Conservation (phyloP, 2,113 vertebrate species). For the Xyrauchen texanus region DNA sequence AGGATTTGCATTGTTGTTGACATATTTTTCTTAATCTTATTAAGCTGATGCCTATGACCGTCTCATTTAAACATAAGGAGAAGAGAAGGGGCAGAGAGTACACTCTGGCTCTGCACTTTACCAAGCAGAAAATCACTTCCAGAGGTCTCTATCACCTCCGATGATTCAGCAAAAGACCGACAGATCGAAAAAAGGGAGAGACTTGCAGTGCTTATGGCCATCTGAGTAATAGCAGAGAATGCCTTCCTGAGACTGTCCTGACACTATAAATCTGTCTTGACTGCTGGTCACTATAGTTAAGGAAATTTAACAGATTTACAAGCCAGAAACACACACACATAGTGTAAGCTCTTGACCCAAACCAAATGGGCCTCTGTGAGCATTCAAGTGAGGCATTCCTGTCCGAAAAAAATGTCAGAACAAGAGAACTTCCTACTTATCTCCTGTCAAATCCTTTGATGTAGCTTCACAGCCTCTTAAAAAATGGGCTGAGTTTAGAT, state of each 20-base stretch:
- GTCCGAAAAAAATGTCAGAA: not conserved
- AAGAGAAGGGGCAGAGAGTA: constrained; percentile 22
- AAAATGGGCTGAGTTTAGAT: not conserved
- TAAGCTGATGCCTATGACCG: constrained; percentile 21
- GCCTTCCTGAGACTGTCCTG: not conserved
- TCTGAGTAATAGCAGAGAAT: constrained; percentile 15
- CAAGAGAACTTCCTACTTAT: not conserved
- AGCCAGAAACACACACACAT: constrained; percentile 23
- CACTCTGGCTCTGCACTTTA: constrained; percentile 32
- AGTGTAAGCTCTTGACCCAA: constrained; percentile 13
- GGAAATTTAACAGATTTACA: constrained; percentile 22
- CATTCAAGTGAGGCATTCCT: constrained; percentile 9
- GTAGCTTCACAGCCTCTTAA: constrained; percentile 33
- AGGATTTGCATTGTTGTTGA: constrained; percentile 56
- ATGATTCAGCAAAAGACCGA: constrained; percentile 34
- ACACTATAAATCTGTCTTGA: constrained; percentile 17
- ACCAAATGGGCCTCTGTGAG: constrained; percentile 19
- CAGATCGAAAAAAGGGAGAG: constrained; percentile 44
- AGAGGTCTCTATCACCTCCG: constrained; percentile 14
- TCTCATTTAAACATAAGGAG: constrained; percentile 14
- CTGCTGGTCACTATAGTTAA: not conserved
- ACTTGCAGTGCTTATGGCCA: not conserved
- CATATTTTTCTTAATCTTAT: constrained; percentile 54
- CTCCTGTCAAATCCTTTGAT: constrained; percentile 22
- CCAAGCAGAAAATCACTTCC: constrained; percentile 29